These are phyloP conservation scores for Pyralis farinalis DNA, from an alignment of 2,888 invertebrate genomes.

Conservation along the genomic window DNA sequence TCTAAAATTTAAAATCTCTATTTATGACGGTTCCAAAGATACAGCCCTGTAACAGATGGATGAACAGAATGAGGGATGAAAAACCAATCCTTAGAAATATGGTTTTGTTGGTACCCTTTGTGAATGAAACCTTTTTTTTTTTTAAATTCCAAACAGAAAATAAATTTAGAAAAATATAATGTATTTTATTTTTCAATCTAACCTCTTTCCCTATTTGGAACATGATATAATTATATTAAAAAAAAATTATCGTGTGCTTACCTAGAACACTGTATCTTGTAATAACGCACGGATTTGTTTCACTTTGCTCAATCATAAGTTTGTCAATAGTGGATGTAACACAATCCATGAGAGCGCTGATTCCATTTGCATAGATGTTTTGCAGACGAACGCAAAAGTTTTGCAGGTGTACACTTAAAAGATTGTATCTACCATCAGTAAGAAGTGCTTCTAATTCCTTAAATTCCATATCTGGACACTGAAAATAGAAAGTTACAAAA, in stretches of 20 bases:
- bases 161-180: too few species aligned
- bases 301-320: constrained; percentile 76
- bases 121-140: too few species aligned
- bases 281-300: constrained; percentile 71
- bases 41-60: too few species aligned
- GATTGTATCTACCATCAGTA: constrained; percentile 81
- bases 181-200: too few species aligned
- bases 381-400: constrained; percentile 82
- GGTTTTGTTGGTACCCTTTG: too few species aligned
- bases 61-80: too few species aligned
- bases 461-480: constrained; percentile 90
- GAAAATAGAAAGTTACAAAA: constrained; percentile 25
- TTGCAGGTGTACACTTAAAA: constrained; percentile 79
- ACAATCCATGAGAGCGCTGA: constrained; percentile 84
- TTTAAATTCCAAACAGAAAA: too few species aligned
- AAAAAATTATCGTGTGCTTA: constrained; percentile 40
- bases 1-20: too few species aligned
- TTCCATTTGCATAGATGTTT: constrained; percentile 81
- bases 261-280: constrained; percentile 86
- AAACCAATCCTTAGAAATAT: too few species aligned
- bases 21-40: too few species aligned
- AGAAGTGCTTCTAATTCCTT: constrained; percentile 84
- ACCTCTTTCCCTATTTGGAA: too few species aligned
- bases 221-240: not conserved
- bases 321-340: constrained; percentile 81